Conservation (phyloP, 1,140 invertebrate genomes). For the Zaprionus capensis region DNA sequence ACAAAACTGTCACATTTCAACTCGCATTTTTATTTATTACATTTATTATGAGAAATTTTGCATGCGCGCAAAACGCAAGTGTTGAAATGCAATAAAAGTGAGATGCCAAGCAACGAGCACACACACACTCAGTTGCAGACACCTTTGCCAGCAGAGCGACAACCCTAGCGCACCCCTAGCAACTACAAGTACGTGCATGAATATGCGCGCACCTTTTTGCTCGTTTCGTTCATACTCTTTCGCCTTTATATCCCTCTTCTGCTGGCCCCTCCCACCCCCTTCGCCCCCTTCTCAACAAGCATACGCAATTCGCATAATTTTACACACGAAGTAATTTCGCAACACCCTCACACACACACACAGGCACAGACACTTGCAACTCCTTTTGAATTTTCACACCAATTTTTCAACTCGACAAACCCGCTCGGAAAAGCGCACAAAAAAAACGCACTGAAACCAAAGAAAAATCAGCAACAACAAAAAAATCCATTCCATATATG, state of each 20-base stretch:
- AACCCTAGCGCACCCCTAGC: slow-evolving; percentile 20
- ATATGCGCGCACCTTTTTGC: slow-evolving; percentile 73
- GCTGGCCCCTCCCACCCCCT: slow-evolving; percentile 12
- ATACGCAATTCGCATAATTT: slow-evolving; percentile 81
- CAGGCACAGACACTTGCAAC: slow-evolving; percentile 71
- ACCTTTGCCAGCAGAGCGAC: not conserved
- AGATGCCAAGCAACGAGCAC: slow-evolving; percentile 63
- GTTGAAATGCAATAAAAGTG: slow-evolving; percentile 83
- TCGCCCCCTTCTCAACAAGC: slow-evolving; percentile 22
- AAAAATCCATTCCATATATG: slow-evolving; percentile 39
- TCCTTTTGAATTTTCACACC: slow-evolving; percentile 84
- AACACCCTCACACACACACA: slow-evolving; percentile 66
- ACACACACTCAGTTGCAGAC: not conserved
- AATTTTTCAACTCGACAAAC: slow-evolving; percentile 83
- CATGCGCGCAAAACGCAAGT: slow-evolving; percentile 75
- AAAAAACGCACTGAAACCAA: slow-evolving; percentile 29
- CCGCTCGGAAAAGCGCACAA: slow-evolving; percentile 57
- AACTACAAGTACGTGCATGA: slow-evolving; percentile 63
- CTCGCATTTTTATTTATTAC: slow-evolving; percentile 81
- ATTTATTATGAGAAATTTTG: slow-evolving; percentile 82
- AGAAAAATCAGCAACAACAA: slow-evolving; percentile 39
- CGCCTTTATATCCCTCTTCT: slow-evolving; percentile 9
- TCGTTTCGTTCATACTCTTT: slow-evolving; percentile 39
- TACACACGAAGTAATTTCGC: slow-evolving; percentile 82
- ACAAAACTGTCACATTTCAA: slow-evolving; percentile 79